phyloP scores from a whole-genome alignment of 2,113 vertebrate species.

The Octodon degus region DNA sequence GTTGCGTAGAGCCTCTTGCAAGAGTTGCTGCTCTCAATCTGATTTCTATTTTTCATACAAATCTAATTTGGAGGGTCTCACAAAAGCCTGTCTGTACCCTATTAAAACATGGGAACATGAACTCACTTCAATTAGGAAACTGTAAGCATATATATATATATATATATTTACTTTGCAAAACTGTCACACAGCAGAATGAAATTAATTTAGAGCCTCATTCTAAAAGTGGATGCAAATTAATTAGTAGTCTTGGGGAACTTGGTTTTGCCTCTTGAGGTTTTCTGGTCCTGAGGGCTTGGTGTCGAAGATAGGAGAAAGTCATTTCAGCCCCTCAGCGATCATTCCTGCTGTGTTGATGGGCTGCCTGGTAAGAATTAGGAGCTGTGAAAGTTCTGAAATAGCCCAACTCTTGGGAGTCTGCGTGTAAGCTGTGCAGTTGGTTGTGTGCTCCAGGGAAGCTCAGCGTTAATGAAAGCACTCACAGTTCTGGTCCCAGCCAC shows the following conservation, averaged over 20 bases:
- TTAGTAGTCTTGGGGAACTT: neutral
- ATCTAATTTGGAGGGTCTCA: neutral
- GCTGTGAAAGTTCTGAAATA: neutral
- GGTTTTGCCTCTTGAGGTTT: neutral
- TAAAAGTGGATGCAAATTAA: conserved; percentile 12
- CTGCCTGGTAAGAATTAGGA: neutral
- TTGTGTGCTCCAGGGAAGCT: neutral
- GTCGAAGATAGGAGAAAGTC: neutral
- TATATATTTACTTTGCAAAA: conserved; percentile 47
- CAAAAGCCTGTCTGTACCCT: neutral
- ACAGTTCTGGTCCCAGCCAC: neutral
- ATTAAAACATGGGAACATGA: conserved; percentile 37
- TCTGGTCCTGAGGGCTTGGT: neutral
- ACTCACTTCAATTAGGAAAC: conserved; percentile 18
- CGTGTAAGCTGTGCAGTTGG: neutral
- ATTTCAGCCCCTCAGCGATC: neutral
- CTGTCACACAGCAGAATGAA: neutral
- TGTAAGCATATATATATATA: neutral
- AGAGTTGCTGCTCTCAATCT: conserved; percentile 23
- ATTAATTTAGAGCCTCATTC: conserved; percentile 31
- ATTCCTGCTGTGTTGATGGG: neutral
- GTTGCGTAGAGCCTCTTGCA: neutral
- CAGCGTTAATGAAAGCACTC: conserved; percentile 21
- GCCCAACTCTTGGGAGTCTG: neutral
- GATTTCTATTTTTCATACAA: conserved; percentile 37